Base-by-base conservation (phyloP, 2,113 vertebrate species). In the Zapus hudsonius region DNA sequence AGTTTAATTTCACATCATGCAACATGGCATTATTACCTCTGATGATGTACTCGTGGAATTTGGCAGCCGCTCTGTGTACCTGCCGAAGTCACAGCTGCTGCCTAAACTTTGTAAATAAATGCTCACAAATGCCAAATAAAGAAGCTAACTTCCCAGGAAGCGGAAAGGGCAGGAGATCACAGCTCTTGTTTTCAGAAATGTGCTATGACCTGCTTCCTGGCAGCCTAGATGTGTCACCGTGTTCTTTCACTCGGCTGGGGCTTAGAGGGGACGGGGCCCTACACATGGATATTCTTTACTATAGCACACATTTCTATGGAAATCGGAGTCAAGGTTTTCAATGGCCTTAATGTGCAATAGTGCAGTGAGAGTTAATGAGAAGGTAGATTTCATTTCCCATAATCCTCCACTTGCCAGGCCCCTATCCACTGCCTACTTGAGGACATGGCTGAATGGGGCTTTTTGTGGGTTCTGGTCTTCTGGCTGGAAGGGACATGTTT, bases 81-180 rank as follows among this genome's bases (percentile, higher is more conserved):
- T 97, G 95, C 95, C 89, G 93, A 96, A 95, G 95, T 96, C 91
- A 33, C 95, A 96, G 95, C 96, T 96, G 95, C 95, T 94, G 84
- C 87, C 91, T 94, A 84, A 96, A 96, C 97, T 94, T 97, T 91
- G 96, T 96, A 97, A 96, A 96, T 94, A 96, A 95, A 96, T 92
- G 92, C 95, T 94, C 94, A 96, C 95, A 96, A 96, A 96, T 94
- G 95, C 95, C 93, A 97, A 96, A 96, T 94, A 97, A 97, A 96
- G 95, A 96, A 97, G 91, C 87, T 89, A 95, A 90, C 91, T 91
- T 95, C 95, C 97, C 95, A 95, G 95, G 94, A 95, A 94, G 93
- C 33, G 1, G 84, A 87, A 93, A 96, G 94, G 97, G 91, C 92
- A 92, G 84, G 74, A 91, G 95, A 96, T 95, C 94, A 91, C 91